phyloP scores from a whole-genome alignment of 2,888 invertebrate species.

The Adelognathus sp. region DNA sequence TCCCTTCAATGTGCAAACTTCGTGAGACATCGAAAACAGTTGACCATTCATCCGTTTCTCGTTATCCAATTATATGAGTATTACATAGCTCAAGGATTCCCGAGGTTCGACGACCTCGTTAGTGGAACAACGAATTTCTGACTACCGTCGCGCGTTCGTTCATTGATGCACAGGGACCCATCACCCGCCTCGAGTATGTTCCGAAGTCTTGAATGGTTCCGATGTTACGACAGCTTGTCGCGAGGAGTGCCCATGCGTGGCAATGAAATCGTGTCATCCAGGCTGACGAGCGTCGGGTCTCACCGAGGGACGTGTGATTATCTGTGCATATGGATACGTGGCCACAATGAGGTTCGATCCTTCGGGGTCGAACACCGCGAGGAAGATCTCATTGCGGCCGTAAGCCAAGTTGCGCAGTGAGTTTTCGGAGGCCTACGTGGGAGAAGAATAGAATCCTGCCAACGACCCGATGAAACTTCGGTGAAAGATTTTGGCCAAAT shows the following conservation, averaged over 20 bases:
- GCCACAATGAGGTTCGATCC: slow-evolving; percentile 41
- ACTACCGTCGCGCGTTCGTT: slow-evolving; percentile 14
- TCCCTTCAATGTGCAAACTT: neutral
- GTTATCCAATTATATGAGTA: slow-evolving; percentile 43
- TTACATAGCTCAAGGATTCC: slow-evolving; percentile 10
- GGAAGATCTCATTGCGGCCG: slow-evolving; percentile 43
- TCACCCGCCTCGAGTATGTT: neutral
- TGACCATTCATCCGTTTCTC: slow-evolving; percentile 18
- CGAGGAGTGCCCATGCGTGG: neutral
- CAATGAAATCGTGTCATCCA: slow-evolving; percentile 17
- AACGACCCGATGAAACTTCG: slow-evolving; percentile 53
- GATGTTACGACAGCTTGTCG: neutral
- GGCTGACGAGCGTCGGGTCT: neutral
- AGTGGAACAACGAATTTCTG: slow-evolving; percentile 2
- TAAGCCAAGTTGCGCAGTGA: no score
- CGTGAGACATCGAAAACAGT: neutral
- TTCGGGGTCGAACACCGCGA: neutral
- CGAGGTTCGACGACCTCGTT: slow-evolving; percentile 41
- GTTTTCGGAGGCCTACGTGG: no score
- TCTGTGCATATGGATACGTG: slow-evolving; percentile 46
- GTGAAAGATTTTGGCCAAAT: slow-evolving; percentile 15
- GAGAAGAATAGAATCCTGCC: slow-evolving; percentile 14
- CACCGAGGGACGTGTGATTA: slow-evolving; percentile 35
- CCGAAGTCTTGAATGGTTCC: neutral
- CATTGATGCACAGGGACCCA: neutral